A percentile compares a stretch with the other conserved stretches of the same genome.
These are phyloP conservation scores for Dolomedes plantarius DNA, from an alignment of 2,888 invertebrate species.

Conservation along the genomic window DNA sequence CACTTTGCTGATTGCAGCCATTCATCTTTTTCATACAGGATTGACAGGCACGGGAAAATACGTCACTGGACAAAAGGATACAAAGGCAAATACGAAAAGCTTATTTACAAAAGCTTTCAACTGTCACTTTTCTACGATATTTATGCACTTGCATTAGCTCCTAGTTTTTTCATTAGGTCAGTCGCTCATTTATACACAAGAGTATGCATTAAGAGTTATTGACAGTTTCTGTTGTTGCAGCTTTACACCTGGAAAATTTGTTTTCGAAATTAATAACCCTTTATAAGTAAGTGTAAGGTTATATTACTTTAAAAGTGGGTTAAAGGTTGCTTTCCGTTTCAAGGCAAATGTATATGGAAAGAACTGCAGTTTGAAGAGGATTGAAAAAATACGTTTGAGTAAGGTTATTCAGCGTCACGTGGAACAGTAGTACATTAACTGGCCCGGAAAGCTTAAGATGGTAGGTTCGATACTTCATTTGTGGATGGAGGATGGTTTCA, in stretches of 20 bases:
- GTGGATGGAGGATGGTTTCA: too few species aligned
- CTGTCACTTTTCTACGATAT: conserved; percentile 32
- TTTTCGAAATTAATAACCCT: background rate
- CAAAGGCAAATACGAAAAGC: conserved; percentile 21
- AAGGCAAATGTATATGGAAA: background rate
- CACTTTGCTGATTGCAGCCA: conserved; percentile 20
- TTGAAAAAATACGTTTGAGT: too few species aligned
- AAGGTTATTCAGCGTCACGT: too few species aligned
- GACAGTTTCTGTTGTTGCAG: background rate
- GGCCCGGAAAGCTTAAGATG: too few species aligned
- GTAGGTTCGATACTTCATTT: too few species aligned
- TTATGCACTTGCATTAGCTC: conserved; percentile 26
- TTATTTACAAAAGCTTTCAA: conserved; percentile 51
- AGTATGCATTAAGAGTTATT: background rate
- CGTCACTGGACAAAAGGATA: conserved; percentile 19
- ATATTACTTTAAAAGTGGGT: background rate
- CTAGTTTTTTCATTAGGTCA: conserved; percentile 17
- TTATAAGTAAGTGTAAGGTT: background rate
- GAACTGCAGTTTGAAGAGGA: too few species aligned
- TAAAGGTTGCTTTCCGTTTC: background rate
- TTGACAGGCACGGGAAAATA: conserved; percentile 34
- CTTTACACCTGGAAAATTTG: background rate
- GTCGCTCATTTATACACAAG: background rate
- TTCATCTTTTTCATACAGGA: conserved; percentile 21
- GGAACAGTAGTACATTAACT: too few species aligned